phyloP scores from a whole-genome alignment of 1,140 invertebrate species.

The Trichoplusia ni region DNA sequence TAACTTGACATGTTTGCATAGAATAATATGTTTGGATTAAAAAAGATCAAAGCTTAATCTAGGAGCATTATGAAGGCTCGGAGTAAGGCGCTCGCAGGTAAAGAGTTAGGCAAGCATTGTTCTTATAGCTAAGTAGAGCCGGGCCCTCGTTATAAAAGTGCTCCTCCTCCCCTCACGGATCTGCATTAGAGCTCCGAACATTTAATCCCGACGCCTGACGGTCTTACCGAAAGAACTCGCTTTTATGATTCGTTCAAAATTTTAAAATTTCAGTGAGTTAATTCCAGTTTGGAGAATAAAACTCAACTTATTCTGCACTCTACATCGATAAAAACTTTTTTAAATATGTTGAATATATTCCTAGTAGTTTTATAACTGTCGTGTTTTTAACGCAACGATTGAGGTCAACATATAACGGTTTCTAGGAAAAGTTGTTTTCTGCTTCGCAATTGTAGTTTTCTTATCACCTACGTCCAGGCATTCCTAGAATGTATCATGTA shows the following conservation, averaged over 20 bases:
- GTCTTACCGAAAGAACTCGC: conserved; percentile 13
- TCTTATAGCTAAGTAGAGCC: conserved; percentile 29
- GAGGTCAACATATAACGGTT: too few species aligned
- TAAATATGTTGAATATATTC: too few species aligned
- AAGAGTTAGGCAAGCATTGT: conserved; percentile 31
- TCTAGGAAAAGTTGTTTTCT: too few species aligned
- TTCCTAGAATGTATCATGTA: too few species aligned
- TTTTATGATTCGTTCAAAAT: not conserved
- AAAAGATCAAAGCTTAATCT: conserved; percentile 13
- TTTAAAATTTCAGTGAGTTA: not conserved
- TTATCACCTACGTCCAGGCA: too few species aligned
- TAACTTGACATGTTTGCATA: not conserved
- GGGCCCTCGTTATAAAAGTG: conserved; percentile 24
- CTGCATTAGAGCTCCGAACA: conserved; percentile 35
- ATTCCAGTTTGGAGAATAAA: too few species aligned
- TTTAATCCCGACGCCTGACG: conserved; percentile 33
- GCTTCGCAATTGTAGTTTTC: too few species aligned
- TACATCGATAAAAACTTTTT: too few species aligned
- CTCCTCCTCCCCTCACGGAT: conserved; percentile 4
- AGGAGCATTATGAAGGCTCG: not conserved
- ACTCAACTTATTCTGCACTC: too few species aligned
- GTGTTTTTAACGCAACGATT: too few species aligned
- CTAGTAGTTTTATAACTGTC: too few species aligned
- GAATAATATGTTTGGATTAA: not conserved
- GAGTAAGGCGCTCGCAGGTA: not conserved